phyloP scores from a whole-genome alignment of 2,888 invertebrate species.

The Acleris holmiana region DNA sequence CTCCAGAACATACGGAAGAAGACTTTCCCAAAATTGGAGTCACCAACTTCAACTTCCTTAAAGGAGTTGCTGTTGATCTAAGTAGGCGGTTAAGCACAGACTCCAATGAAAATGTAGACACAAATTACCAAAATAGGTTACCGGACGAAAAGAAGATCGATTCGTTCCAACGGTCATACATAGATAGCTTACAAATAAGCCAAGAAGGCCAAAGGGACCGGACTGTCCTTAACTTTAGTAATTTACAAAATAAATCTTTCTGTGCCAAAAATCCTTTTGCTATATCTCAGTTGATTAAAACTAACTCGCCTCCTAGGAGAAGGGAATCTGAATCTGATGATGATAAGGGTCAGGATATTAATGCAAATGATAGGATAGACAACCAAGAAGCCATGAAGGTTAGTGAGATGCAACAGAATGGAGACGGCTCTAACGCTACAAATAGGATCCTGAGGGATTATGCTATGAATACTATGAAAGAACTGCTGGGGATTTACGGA shows the following conservation, averaged over 20 bases:
- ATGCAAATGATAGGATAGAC: slow-evolving; percentile 76
- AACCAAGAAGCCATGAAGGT: slow-evolving; percentile 66
- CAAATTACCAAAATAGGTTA: slow-evolving; percentile 76
- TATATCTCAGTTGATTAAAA: slow-evolving; percentile 82
- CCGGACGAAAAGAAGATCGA: slow-evolving; percentile 75
- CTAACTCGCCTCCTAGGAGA: slow-evolving; percentile 81
- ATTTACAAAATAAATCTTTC: slow-evolving; percentile 80
- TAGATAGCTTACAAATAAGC: slow-evolving; percentile 77
- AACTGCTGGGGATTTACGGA: slow-evolving; percentile 90
- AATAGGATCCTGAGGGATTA: slow-evolving; percentile 89
- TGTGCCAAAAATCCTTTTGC: slow-evolving; percentile 85
- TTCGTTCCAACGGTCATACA: slow-evolving; percentile 79
- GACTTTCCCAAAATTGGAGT: slow-evolving; percentile 76
- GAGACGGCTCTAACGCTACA: slow-evolving; percentile 75
- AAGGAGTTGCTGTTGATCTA: slow-evolving; percentile 79
- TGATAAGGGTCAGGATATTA: slow-evolving; percentile 77
- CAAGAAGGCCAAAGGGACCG: slow-evolving; percentile 68
- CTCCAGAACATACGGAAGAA: slow-evolving; percentile 63
- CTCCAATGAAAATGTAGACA: slow-evolving; percentile 81
- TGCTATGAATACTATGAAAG: slow-evolving; percentile 92
- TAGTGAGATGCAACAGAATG: slow-evolving; percentile 66
- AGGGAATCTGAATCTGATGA: slow-evolving; percentile 80
- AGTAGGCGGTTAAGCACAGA: slow-evolving; percentile 79
- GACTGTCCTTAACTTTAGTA: slow-evolving; percentile 77
- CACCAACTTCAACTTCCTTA: slow-evolving; percentile 78